Evolutionary conservation across 2,113 vertebrate species (phyloP).

Genomic region (Pelusios castaneus): DNA sequence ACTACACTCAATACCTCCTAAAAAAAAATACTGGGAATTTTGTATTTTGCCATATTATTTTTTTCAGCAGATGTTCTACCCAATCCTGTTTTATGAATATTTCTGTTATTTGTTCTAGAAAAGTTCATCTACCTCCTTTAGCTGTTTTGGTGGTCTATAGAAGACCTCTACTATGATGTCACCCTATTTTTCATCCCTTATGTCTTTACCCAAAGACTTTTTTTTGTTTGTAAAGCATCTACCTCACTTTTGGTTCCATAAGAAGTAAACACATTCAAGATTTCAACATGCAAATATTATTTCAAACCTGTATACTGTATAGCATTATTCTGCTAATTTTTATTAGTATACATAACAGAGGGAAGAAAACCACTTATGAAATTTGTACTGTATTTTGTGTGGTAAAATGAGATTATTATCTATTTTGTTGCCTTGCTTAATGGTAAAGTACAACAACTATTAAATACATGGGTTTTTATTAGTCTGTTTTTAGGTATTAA

Average conservation of each 20-base stretch:
- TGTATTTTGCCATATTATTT: background rate
- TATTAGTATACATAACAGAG: background rate
- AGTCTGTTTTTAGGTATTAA: slow-evolving; percentile 65
- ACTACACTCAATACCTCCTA: background rate
- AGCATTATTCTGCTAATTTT: background rate
- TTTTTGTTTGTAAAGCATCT: background rate
- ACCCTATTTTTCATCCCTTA: background rate
- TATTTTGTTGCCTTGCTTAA: slow-evolving; percentile 12
- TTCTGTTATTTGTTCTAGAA: background rate
- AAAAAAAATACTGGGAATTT: background rate
- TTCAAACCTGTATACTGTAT: background rate
- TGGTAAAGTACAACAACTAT: slow-evolving; percentile 46
- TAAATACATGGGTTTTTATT: slow-evolving; percentile 53
- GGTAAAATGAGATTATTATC: slow-evolving; percentile 11
- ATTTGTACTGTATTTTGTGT: background rate
- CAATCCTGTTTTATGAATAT: background rate
- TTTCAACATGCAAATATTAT: background rate
- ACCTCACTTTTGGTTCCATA: background rate
- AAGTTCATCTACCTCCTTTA: background rate
- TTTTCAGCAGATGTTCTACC: background rate
- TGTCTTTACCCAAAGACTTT: background rate
- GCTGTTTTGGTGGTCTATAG: too few species aligned
- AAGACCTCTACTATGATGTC: background rate
- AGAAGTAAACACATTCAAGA: background rate
- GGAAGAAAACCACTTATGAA: slow-evolving; percentile 8